A percentile compares a stretch with the other conserved stretches of the same genome.
Evolutionary conservation across 2,113 vertebrate genomes (phyloP).

Genomic region (Crotophaga sulcirostris): DNA sequence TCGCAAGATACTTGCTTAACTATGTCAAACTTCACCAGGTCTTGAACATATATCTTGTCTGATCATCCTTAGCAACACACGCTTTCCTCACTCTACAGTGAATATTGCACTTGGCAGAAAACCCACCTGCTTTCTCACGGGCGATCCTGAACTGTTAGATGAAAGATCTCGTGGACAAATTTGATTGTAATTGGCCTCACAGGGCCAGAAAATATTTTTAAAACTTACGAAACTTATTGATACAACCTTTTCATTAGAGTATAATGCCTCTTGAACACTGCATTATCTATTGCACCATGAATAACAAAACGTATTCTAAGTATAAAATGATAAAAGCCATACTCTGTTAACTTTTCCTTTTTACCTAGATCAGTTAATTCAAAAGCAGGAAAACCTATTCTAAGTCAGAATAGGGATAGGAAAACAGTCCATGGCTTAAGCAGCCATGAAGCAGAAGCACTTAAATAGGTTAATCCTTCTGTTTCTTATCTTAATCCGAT

Average conservation of each 20-base stretch:
- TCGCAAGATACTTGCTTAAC: background rate
- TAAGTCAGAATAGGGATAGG: background rate
- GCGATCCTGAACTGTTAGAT: background rate
- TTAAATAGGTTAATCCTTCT: background rate
- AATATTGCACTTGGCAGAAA: background rate
- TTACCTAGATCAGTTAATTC: background rate
- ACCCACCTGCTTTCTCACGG: rapidly evolving
- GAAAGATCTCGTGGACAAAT: background rate
- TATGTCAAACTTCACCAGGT: background rate
- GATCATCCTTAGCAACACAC: background rate
- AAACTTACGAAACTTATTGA: background rate
- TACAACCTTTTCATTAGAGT: background rate
- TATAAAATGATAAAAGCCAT: background rate
- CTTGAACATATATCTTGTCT: background rate
- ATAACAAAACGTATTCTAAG: background rate
- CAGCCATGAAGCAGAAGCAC: background rate
- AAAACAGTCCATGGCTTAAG: background rate
- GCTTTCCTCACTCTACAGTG: background rate
- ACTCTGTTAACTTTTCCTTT: background rate
- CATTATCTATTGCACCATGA: background rate
- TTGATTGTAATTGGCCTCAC: background rate
- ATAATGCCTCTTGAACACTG: background rate
- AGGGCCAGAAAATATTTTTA: background rate
- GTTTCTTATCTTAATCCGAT: background rate
- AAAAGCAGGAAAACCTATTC: background rate